Percentiles rank a stretch among this genome's conserved stretches.
These are phyloP conservation scores for Leucopternis melanops DNA, from an alignment of 2,113 vertebrate genomes.

Conservation along the genomic window DNA sequence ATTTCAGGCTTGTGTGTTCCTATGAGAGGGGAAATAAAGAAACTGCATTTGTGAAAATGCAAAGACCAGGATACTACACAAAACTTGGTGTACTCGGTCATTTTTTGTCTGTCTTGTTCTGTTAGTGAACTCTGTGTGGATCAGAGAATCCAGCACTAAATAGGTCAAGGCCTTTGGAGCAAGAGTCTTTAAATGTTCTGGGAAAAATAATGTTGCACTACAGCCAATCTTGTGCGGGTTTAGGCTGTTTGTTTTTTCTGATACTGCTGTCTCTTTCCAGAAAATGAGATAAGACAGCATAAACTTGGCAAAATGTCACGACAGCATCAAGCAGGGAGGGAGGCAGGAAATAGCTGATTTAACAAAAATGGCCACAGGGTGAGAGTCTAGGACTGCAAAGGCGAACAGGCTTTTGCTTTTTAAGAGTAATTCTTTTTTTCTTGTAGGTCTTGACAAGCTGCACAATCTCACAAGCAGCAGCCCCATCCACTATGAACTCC, in stretches of 20 bases:
- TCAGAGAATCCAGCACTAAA: neutral
- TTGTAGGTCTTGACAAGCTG: constrained; percentile 82
- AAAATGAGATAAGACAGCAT: neutral
- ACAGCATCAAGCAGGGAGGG: neutral
- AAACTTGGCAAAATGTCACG: neutral
- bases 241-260: neutral
- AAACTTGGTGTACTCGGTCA: neutral
- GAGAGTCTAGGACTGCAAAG: neutral
- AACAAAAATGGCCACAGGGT: neutral
- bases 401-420: neutral
- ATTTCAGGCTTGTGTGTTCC: neutral
- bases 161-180: neutral
- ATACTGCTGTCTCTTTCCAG: neutral
- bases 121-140: neutral
- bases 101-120: neutral
- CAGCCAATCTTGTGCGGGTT: neutral
- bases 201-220: neutral
- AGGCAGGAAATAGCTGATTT: neutral
- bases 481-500: constrained; percentile 71
- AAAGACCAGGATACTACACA: neutral
- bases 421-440: neutral
- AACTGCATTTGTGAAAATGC: neutral
- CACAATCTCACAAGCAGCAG: constrained; percentile 79
- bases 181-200: neutral
- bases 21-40: neutral